A percentile compares a stretch with the other conserved stretches of the same genome.
Evolutionary conservation across 1,140 invertebrate species (phyloP).

Genomic region (Zaprionus gabonicus): DNA sequence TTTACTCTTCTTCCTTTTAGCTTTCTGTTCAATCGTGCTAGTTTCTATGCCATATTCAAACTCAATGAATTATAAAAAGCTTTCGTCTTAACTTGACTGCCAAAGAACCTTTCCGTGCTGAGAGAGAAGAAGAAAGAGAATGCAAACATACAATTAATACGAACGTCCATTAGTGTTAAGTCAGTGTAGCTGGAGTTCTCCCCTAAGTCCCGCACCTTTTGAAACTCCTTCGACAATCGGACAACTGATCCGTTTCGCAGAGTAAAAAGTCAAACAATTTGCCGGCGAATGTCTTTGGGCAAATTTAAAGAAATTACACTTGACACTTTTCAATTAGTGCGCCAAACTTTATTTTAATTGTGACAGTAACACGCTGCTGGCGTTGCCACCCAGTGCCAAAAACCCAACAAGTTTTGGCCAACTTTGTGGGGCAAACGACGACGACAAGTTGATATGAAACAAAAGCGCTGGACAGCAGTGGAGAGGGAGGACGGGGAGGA

Average conservation of each 20-base stretch:
- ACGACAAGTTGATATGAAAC: slow-evolving; percentile 54
- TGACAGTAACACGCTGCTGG: slow-evolving; percentile 78
- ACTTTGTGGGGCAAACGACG: slow-evolving; percentile 44
- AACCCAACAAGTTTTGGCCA: slow-evolving; percentile 48
- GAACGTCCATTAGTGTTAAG: slow-evolving; percentile 30
- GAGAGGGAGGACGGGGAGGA: background rate
- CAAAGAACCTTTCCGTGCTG: too few relatives aligned
- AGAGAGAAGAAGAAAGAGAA: background rate
- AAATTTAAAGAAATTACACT: slow-evolving; percentile 78
- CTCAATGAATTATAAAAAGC: too few relatives aligned
- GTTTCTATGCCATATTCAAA: too few relatives aligned
- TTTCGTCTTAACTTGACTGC: too few relatives aligned
- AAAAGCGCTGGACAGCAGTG: slow-evolving; percentile 38
- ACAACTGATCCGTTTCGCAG: slow-evolving; percentile 36
- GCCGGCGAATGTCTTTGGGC: slow-evolving; percentile 42
- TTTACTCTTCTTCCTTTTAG: too few relatives aligned
- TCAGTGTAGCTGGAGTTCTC: background rate
- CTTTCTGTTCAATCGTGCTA: too few relatives aligned
- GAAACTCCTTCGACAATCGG: slow-evolving; percentile 11
- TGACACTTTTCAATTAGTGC: slow-evolving; percentile 81
- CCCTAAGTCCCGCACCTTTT: background rate
- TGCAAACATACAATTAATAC: slow-evolving; percentile 40
- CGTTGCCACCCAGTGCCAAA: slow-evolving; percentile 40
- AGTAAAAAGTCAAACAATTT: slow-evolving; percentile 57
- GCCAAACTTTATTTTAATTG: slow-evolving; percentile 79